These are phyloP conservation scores for Synergus laeviventris DNA, from an alignment of 2,888 invertebrate species.

Conservation along the genomic window DNA sequence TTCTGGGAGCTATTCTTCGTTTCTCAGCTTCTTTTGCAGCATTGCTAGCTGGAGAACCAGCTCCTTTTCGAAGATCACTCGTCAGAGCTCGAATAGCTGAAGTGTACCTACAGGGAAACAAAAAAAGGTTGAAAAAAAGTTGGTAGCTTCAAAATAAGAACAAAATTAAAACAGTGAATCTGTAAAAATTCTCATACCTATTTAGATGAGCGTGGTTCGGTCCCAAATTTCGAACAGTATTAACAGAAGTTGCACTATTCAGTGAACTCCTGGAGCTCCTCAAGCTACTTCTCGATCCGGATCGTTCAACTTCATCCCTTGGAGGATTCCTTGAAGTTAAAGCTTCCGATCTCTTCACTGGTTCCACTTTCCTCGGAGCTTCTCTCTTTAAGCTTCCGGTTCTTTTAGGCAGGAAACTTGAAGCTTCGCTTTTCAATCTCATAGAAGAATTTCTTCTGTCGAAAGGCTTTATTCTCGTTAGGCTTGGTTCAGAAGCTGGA, in stretches of 20 bases:
- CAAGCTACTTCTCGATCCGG: slow-evolving; percentile 87
- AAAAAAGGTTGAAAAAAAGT: not conserved
- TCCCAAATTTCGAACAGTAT: slow-evolving; percentile 84
- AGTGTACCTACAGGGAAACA: slow-evolving; percentile 77
- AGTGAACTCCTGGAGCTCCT: slow-evolving; percentile 90
- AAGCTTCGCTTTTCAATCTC: slow-evolving; percentile 46
- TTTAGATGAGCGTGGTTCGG: slow-evolving; percentile 72
- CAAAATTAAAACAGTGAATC: not conserved
- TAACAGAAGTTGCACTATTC: slow-evolving; percentile 87
- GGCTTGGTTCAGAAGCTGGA: slow-evolving; percentile 25
- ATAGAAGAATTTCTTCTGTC: slow-evolving; percentile 44
- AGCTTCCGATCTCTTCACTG: slow-evolving; percentile 36
- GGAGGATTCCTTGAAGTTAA: slow-evolving; percentile 43
- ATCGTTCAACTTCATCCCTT: slow-evolving; percentile 83
- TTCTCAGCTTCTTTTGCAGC: slow-evolving; percentile 56
- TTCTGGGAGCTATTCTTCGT: slow-evolving; percentile 58
- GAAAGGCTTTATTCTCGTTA: slow-evolving; percentile 45
- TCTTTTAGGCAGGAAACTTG: slow-evolving; percentile 70
- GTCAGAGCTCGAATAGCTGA: slow-evolving; percentile 77
- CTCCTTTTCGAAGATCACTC: slow-evolving; percentile 71
- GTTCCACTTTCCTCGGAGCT: slow-evolving; percentile 45
- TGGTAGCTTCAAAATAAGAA: not conserved
- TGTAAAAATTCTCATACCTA: slow-evolving; percentile 1
- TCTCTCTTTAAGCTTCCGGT: slow-evolving; percentile 62
- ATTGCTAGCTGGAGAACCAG: slow-evolving; percentile 42